These are phyloP conservation scores for Platyrinchus mystaceus DNA, from an alignment of 2,797 vertebrate genomes.

Conservation along the genomic window DNA sequence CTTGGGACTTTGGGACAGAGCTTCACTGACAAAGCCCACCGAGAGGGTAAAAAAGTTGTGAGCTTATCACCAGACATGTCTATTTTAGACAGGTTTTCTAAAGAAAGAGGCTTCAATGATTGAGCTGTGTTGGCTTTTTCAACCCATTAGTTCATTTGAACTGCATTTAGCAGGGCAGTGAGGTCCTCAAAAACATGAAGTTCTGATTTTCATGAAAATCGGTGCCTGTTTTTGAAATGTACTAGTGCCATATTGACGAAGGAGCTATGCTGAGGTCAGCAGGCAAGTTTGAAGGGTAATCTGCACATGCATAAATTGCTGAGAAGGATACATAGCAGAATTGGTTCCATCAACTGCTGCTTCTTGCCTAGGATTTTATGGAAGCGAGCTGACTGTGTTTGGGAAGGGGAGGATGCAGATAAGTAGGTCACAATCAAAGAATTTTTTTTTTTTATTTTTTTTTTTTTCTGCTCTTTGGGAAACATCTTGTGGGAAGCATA, in stretches of 20 bases:
- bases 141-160: neutral
- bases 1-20: neutral
- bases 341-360: neutral
- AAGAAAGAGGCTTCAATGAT: neutral
- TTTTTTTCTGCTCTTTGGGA: neutral
- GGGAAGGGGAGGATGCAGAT: neutral
- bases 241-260: neutral
- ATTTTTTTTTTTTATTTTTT: neutral
- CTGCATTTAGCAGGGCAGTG: neutral
- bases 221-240: neutral
- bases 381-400: neutral
- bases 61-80: neutral
- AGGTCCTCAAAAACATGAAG: neutral
- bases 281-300: neutral
- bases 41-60: neutral
- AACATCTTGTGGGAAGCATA: neutral
- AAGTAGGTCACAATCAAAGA: neutral
- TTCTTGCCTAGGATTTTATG: neutral
- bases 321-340: neutral
- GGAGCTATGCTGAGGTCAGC: neutral
- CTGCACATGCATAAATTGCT: neutral
- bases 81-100: neutral
- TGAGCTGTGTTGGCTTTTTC: neutral
- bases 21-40: neutral
- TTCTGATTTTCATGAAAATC: neutral